A percentile compares a stretch with the other conserved stretches of the same genome.
phyloP scores from a whole-genome alignment of 2,113 vertebrate species.

The Apodemus speciosus region DNA sequence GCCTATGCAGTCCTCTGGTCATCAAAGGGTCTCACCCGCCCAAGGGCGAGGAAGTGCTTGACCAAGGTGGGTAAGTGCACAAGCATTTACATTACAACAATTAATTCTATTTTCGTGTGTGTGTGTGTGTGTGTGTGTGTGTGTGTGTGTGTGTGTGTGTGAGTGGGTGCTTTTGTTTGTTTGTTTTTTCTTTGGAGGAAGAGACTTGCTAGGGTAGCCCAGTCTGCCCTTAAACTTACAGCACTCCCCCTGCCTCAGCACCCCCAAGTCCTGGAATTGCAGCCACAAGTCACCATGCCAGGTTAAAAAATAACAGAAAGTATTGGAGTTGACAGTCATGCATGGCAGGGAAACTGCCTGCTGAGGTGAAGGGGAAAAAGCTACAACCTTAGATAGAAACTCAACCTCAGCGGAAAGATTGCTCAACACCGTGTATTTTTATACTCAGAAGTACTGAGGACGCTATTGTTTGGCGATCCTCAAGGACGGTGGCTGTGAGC shows the following conservation, averaged over 20 bases:
- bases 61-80: neutral
- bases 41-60: neutral
- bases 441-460: neutral
- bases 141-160: neutral
- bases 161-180: neutral
- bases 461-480: neutral
- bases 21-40: neutral
- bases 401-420: neutral
- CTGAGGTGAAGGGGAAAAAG: neutral
- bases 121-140: neutral
- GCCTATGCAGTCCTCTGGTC: neutral
- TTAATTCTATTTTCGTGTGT: neutral
- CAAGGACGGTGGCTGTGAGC: neutral
- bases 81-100: neutral
- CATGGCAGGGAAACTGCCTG: neutral
- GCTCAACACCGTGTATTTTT: neutral
- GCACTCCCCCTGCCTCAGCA: neutral
- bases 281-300: neutral
- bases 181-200: neutral
- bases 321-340: neutral
- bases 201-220: neutral
- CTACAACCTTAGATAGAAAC: neutral
- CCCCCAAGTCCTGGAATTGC: neutral
- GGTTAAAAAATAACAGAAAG: neutral
- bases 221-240: neutral